A percentile compares a stretch with the other conserved stretches of the same genome.
Conservation (phyloP, 2,113 vertebrate genomes). For the Osmerus eperlanus region DNA sequence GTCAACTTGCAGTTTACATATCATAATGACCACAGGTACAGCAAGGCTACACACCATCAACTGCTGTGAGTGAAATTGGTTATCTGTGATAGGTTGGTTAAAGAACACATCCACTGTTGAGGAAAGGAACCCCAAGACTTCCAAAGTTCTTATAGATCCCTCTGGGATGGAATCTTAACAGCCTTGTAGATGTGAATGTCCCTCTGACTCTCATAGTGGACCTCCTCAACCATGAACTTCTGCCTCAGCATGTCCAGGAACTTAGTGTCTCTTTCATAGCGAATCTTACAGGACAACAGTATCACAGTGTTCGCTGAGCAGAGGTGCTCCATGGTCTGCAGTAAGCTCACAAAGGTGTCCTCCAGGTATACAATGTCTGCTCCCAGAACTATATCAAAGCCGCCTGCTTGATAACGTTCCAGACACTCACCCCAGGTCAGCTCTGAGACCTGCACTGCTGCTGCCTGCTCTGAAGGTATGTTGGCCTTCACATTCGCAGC, state of each 20-base stretch:
- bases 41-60: too few species aligned
- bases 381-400: constrained; percentile 86
- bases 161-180: constrained; percentile 52
- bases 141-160: constrained; percentile 63
- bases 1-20: neutral
- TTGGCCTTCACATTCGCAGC: constrained; percentile 84
- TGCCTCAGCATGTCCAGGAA: constrained; percentile 81
- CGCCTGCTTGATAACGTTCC: constrained; percentile 69
- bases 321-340: constrained; percentile 83
- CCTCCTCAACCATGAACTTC: constrained; percentile 75
- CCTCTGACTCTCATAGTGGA: constrained; percentile 79
- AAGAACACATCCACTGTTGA: neutral
- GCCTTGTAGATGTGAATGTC: constrained; percentile 88
- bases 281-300: constrained; percentile 87
- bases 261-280: constrained; percentile 85
- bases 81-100: too few species aligned
- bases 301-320: constrained; percentile 73
- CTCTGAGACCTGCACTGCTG: constrained; percentile 76
- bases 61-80: too few species aligned
- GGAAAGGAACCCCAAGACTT: neutral
- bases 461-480: constrained; percentile 69
- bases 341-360: constrained; percentile 85
- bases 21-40: neutral
- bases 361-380: constrained; percentile 95
- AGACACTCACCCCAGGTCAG: constrained; percentile 87